Evolutionary conservation across 1,140 invertebrate genomes (phyloP).

Genomic region (Neodiprion lecontei): DNA sequence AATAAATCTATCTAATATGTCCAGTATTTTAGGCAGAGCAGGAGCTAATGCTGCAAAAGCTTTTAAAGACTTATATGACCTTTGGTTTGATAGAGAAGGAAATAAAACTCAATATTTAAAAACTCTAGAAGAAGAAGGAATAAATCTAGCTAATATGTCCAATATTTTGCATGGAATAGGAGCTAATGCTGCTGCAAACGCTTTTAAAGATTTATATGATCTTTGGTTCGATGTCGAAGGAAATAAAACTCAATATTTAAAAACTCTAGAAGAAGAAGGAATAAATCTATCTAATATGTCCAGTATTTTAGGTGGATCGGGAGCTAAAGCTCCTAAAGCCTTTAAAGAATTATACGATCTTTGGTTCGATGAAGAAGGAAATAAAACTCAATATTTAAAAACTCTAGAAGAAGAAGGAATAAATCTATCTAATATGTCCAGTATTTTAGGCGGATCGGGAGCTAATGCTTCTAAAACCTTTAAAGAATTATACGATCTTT

Average conservation of each 20-base stretch:
- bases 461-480: slow-evolving; percentile 33
- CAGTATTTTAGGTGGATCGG: slow-evolving; percentile 38
- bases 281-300: slow-evolving; percentile 35
- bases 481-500: slow-evolving; percentile 32
- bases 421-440: slow-evolving; percentile 33
- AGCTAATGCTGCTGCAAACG: slow-evolving; percentile 27
- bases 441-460: slow-evolving; percentile 34
- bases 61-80: slow-evolving; percentile 33
- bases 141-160: slow-evolving; percentile 29
- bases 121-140: slow-evolving; percentile 30
- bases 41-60: slow-evolving; percentile 26
- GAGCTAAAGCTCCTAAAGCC: slow-evolving; percentile 25
- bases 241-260: slow-evolving; percentile 37
- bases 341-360: slow-evolving; percentile 36
- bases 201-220: slow-evolving; percentile 33
- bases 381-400: slow-evolving; percentile 37
- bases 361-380: slow-evolving; percentile 35
- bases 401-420: slow-evolving; percentile 31
- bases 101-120: slow-evolving; percentile 36
- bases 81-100: slow-evolving; percentile 35
- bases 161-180: slow-evolving; percentile 32
- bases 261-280: slow-evolving; percentile 30
- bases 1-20: slow-evolving; percentile 32
- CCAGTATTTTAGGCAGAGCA: slow-evolving; percentile 35
- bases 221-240: slow-evolving; percentile 36